Base-by-base conservation (phyloP, 2,888 invertebrate species). In the Crematogaster levior region DNA sequence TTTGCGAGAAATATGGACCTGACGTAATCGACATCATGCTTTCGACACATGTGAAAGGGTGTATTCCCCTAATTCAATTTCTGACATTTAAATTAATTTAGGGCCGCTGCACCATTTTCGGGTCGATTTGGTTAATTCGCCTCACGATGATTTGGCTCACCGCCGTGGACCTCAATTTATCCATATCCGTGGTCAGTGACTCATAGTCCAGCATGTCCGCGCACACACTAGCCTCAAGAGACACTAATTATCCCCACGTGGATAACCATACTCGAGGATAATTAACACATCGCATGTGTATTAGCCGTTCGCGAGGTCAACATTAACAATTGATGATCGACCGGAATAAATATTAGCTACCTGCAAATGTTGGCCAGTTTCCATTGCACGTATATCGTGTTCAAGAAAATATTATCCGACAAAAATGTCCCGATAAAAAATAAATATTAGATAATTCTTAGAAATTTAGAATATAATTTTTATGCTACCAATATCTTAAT, bases 221-320 rank as follows among this genome's bases (percentile, higher is more conserved):
- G 51, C 51, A n/a, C 51, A n/a, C 40, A 65, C 43, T 65, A 53
- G 51, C 68, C 75, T 75, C 75, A 75, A 79, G 83, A 79, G 74
- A 53, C 58, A 60, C 82, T 68, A 68, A 43, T 61, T 51, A 37
- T 30, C 30, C 68, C 66, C 70, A 15, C 21, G 63, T 77, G 81
- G 60, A 72, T 74, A 84, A 86, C 84, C 88, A 80, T 84, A 82
- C 86, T 88, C 86, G 80, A 56, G 18, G 37, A 77, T 85, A 53
- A 86, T 84, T 82, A 51, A 58, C 72, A 43, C 6, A 27, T 53
- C 24, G 40, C 65, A 51, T 24, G 61, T 37, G 61, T 34, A 75
- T 66, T 70, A 79, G 48, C 21, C 73, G 51, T 53, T 1, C 18
- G 21, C 40, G 12, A 86, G 79, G 65, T 65, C 21, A 66, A 53